Conservation (phyloP, 92 coral and sea anemone species). For the Galaxea fascicularis region DNA sequence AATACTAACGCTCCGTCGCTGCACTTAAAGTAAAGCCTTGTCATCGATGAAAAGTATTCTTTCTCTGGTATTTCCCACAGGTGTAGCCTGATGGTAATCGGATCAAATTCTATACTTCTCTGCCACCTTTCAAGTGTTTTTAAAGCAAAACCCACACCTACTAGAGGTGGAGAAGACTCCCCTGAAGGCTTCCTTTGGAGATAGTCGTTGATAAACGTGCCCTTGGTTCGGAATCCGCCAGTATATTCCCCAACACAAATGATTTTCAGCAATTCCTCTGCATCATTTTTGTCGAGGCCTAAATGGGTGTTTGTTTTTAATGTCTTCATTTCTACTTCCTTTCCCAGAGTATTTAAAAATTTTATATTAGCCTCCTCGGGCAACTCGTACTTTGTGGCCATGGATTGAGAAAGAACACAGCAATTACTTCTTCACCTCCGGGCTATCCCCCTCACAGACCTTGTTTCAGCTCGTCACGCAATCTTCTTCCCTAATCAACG, state of each 20-base stretch:
- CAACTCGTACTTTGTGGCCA: constrained; percentile 28
- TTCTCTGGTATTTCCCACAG: constrained; percentile 78
- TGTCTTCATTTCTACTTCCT: constrained; percentile 53
- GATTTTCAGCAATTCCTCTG: constrained; percentile 41
- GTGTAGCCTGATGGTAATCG: constrained; percentile 49
- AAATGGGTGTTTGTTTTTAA: constrained; percentile 19
- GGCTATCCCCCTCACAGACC: too few species aligned
- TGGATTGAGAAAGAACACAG: background rate
- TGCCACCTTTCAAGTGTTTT: constrained; percentile 48
- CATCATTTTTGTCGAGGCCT: too few species aligned
- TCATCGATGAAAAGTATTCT: constrained; percentile 31
- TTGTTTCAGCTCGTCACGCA: too few species aligned
- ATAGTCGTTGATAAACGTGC: constrained; percentile 71
- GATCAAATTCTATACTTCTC: constrained; percentile 9
- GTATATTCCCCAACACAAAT: constrained; percentile 79
- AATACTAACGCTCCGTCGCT: constrained; percentile 72
- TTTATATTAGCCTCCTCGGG: constrained; percentile 53
- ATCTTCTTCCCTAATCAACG: too few species aligned
- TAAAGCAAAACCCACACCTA: constrained; percentile 42
- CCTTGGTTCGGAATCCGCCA: constrained; percentile 65
- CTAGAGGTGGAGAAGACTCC: constrained; percentile 44
- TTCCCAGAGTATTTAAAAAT: constrained; percentile 26
- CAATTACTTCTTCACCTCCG: background rate
- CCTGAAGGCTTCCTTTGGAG: constrained; percentile 54
- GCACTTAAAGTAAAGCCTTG: constrained; percentile 40